phyloP scores from a whole-genome alignment of 2,888 invertebrate species.

The Osmoderma eremita region DNA sequence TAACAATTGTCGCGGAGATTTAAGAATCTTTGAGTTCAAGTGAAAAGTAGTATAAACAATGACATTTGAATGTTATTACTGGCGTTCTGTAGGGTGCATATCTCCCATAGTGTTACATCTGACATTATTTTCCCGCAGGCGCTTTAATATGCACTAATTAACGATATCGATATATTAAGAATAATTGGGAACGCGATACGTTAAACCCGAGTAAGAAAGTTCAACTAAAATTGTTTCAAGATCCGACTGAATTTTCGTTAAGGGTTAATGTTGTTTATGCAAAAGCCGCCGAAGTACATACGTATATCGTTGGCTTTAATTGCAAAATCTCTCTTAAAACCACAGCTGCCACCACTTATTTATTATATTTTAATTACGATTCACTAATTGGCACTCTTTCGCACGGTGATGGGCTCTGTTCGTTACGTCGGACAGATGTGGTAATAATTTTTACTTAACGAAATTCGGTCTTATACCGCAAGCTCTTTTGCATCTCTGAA shows the following conservation, averaged over 20 bases:
- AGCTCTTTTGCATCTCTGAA: too few relatives aligned
- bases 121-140: too few relatives aligned
- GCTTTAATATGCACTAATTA: constrained; percentile 11
- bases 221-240: background rate
- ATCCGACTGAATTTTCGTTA: too few relatives aligned
- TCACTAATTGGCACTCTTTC: constrained; percentile 22
- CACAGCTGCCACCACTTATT: constrained; percentile 20
- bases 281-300: background rate
- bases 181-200: constrained; percentile 22
- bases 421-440: too few relatives aligned
- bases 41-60: too few relatives aligned
- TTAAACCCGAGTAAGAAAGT: constrained; percentile 23
- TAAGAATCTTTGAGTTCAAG: too few relatives aligned
- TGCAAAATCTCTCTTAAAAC: constrained; percentile 19
- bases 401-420: background rate
- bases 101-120: too few relatives aligned
- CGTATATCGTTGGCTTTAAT: constrained; percentile 10
- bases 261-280: background rate
- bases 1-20: too few relatives aligned
- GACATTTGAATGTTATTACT: too few relatives aligned
- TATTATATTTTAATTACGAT: constrained; percentile 27
- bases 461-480: too few relatives aligned
- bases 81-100: too few relatives aligned
- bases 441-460: too few relatives aligned
- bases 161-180: constrained; percentile 26